Conservation (phyloP, 2,113 vertebrate genomes). For the Lasiurus borealis region DNA sequence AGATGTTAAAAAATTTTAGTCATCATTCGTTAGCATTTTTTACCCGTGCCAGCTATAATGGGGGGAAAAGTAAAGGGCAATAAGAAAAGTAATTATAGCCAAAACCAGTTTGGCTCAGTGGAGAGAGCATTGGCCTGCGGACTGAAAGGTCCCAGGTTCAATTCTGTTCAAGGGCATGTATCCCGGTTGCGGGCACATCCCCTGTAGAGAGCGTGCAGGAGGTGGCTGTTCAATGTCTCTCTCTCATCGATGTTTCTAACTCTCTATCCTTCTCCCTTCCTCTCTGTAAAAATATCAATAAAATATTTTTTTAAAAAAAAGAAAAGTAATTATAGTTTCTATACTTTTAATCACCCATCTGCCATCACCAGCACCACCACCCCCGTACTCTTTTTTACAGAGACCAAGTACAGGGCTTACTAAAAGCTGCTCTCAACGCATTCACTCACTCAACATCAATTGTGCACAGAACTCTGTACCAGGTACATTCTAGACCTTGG, state of each 20-base stretch:
- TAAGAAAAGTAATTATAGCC: neutral
- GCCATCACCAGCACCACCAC: neutral
- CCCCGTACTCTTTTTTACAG: neutral
- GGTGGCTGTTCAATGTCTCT: too few species aligned
- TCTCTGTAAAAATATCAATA: too few species aligned
- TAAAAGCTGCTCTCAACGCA: neutral
- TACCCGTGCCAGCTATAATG: neutral
- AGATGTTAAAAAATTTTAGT: neutral
- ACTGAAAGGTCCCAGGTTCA: too few species aligned
- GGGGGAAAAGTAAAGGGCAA: neutral
- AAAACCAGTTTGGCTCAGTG: too few species aligned
- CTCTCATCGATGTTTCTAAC: too few species aligned
- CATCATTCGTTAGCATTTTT: slow-evolving; percentile 32
- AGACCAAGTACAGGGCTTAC: neutral
- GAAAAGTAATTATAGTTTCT: neutral
- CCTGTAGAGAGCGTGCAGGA: too few species aligned
- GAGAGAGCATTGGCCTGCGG: too few species aligned
- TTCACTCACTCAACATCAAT: neutral
- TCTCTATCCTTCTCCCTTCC: too few species aligned
- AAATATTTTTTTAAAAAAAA: too few species aligned
- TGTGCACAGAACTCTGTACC: neutral
- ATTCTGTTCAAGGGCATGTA: too few species aligned
- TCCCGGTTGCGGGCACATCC: too few species aligned
- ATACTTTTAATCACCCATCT: neutral
- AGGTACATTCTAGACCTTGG: slow-evolving; percentile 14